Evolutionary conservation across 2,888 invertebrate genomes (phyloP).

Genomic region (Micoletzkya japonica): DNA sequence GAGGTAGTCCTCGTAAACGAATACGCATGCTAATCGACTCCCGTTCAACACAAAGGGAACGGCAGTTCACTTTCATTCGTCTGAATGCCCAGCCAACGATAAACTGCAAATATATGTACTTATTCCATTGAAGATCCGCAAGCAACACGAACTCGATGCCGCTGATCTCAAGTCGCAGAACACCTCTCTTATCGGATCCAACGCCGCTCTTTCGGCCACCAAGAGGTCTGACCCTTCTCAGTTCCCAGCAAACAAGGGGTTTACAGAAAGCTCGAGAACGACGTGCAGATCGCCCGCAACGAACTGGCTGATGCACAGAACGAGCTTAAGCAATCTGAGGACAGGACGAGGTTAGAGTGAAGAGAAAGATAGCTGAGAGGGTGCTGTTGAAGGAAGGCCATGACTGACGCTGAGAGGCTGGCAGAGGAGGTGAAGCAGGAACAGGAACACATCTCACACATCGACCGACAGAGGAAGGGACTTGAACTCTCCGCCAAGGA

Average conservation of each 20-base stretch:
- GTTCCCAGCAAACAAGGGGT: neutral
- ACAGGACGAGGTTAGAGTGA: constrained; percentile 90
- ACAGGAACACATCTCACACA: constrained; percentile 95
- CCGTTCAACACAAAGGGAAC: neutral
- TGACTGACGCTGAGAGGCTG: constrained; percentile 96
- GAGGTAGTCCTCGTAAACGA: neutral
- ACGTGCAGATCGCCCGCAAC: constrained; percentile 70
- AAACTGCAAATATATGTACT: too few relatives aligned
- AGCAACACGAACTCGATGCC: constrained; percentile 73
- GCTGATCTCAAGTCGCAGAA: constrained; percentile 75
- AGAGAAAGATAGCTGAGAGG: neutral
- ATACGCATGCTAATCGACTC: neutral
- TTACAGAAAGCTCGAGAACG: constrained; percentile 56
- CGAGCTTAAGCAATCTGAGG: constrained; percentile 97
- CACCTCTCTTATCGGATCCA: constrained; percentile 91
- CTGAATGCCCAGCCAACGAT: too few relatives aligned
- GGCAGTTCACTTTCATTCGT: too few relatives aligned
- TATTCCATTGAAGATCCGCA: constrained; percentile 40
- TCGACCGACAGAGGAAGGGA: constrained; percentile 89
- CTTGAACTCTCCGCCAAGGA: constrained; percentile 98
- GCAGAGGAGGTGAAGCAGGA: constrained; percentile 83
- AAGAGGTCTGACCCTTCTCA: constrained; percentile 71
- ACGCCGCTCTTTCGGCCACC: constrained; percentile 84
- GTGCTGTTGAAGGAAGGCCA: constrained; percentile 72
- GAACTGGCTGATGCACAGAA: constrained; percentile 97